These are phyloP conservation scores for Steatocranus sp. DNA, from an alignment of 2,797 vertebrate genomes.

Conservation along the genomic window DNA sequence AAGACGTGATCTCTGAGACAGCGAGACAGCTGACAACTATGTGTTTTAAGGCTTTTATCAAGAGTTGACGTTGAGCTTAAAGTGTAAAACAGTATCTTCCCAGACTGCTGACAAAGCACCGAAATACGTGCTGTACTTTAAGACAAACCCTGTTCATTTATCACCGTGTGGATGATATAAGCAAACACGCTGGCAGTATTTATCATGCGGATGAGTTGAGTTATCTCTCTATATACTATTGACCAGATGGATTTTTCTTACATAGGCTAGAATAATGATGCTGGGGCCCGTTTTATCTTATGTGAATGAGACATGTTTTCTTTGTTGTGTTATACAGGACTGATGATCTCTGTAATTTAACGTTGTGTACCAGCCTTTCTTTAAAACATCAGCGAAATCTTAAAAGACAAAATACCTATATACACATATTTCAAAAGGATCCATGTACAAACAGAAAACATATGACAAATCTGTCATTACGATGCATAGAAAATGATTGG, in stretches of 20 bases:
- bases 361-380: neutral
- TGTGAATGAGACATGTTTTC: fast-evolving
- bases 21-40: neutral
- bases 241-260: neutral
- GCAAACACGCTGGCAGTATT: neutral
- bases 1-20: neutral
- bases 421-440: neutral
- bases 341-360: neutral
- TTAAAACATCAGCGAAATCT: neutral
- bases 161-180: neutral
- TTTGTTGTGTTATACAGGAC: neutral
- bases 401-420: neutral
- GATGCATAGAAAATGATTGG: neutral
- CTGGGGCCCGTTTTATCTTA: neutral
- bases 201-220: no score
- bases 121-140: neutral
- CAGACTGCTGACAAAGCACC: neutral
- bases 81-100: neutral
- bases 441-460: neutral
- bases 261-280: no score
- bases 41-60: neutral
- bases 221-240: neutral
- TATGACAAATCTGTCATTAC: neutral
- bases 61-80: neutral
- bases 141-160: neutral